Conservation (phyloP, 2,797 vertebrate species). For the Phoeniculus purpureus region DNA sequence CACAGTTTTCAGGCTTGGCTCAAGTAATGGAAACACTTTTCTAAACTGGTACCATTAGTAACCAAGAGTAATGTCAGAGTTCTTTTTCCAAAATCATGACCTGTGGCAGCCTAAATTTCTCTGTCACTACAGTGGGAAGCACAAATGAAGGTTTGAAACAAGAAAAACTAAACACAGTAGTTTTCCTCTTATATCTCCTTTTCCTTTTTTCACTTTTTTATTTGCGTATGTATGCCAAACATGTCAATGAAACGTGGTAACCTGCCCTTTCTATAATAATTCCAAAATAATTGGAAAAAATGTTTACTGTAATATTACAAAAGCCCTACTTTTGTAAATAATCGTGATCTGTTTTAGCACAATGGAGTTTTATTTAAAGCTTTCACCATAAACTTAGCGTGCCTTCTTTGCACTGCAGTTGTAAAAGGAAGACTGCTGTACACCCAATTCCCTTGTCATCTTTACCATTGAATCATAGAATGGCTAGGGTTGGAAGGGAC, state of each 20-base stretch:
- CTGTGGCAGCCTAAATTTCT: no score
- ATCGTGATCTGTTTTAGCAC: neutral
- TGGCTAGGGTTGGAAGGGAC: no score
- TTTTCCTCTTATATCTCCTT: neutral
- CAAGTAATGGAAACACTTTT: neutral
- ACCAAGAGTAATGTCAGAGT: neutral
- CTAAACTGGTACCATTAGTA: neutral
- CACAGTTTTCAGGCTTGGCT: neutral
- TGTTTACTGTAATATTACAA: neutral
- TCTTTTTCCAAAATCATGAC: slow-evolving; percentile 19
- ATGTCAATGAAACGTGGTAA: neutral
- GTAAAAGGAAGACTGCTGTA: neutral
- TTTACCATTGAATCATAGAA: neutral
- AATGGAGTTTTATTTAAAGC: neutral
- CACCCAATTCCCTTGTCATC: neutral
- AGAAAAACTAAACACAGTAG: neutral
- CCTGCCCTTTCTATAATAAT: neutral
- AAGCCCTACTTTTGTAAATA: neutral
- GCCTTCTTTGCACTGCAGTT: neutral
- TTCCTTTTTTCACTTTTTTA: neutral
- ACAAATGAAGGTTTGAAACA: slow-evolving; percentile 1
- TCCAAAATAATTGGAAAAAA: neutral
- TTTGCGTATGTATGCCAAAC: neutral
- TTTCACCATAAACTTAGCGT: neutral
- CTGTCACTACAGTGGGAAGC: neutral